Evolutionary conservation across 1,140 invertebrate genomes (phyloP).

Genomic region (Campodea augens): DNA sequence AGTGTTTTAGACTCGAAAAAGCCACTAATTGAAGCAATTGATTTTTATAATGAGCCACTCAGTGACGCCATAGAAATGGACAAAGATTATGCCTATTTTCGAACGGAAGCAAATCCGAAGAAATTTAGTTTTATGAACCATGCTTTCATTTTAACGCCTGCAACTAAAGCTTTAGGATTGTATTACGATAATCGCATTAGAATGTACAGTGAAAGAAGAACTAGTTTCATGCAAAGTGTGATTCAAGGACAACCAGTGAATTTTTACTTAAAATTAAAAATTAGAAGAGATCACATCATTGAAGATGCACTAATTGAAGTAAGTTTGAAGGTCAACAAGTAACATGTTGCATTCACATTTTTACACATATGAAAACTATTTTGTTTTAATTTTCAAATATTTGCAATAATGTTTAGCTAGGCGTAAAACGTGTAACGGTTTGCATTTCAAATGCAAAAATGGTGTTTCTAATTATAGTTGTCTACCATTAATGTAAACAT

Average conservation of each 20-base stretch:
- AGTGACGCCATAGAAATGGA: constrained; percentile 85
- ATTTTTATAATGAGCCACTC: constrained; percentile 84
- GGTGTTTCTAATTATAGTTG: too few species aligned
- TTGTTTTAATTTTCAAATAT: too few species aligned
- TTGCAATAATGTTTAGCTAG: too few species aligned
- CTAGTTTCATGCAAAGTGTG: constrained; percentile 58
- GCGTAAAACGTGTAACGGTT: too few species aligned
- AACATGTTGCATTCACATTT: too few species aligned
- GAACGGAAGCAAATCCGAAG: constrained; percentile 36
- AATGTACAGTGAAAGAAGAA: constrained; percentile 78
- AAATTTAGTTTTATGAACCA: constrained; percentile 87
- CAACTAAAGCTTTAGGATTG: constrained; percentile 71
- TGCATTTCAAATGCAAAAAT: too few species aligned
- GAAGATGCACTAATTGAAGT: constrained; percentile 80
- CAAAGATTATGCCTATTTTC: constrained; percentile 76
- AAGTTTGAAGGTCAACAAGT: too few species aligned
- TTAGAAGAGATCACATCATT: constrained; percentile 65
- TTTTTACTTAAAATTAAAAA: constrained; percentile 66
- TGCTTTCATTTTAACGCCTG: constrained; percentile 77
- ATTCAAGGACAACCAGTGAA: constrained; percentile 51
- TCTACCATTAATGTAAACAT: too few species aligned
- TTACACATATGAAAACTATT: too few species aligned
- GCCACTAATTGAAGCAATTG: constrained; percentile 61
- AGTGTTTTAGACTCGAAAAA: constrained; percentile 57
- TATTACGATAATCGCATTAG: constrained; percentile 88